These are phyloP conservation scores for Peromyscus polionotus DNA, from an alignment of 2,113 vertebrate species.

Conservation along the genomic window DNA sequence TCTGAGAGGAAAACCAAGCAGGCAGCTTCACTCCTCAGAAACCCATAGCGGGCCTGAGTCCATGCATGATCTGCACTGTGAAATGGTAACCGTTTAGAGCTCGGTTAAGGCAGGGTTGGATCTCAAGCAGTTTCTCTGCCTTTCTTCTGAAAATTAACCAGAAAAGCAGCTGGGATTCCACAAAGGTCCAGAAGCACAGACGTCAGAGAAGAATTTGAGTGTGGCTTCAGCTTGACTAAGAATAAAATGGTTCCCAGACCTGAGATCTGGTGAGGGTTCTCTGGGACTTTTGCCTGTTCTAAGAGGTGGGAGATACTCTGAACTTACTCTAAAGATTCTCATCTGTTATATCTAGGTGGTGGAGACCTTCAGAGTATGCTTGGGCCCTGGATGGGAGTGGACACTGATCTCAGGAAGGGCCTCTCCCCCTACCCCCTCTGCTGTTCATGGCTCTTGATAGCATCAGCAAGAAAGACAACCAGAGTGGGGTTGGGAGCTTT, in stretches of 20 bases:
- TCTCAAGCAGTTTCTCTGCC: background rate
- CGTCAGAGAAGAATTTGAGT: background rate
- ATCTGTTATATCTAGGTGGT: background rate
- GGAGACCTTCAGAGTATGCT: background rate
- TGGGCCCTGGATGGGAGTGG: background rate
- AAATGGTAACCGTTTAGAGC: background rate
- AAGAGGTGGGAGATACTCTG: background rate
- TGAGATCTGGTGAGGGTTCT: background rate
- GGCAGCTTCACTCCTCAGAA: background rate
- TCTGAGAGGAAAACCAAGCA: background rate
- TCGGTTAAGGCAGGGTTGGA: background rate
- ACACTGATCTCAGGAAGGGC: background rate
- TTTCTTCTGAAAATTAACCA: background rate
- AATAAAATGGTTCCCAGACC: background rate
- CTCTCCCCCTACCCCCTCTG: background rate
- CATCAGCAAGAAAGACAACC: background rate
- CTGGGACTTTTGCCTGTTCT: background rate
- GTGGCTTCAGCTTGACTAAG: background rate
- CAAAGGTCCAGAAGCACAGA: background rate
- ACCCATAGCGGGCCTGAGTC: background rate
- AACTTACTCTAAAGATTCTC: background rate
- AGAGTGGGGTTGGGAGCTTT: background rate
- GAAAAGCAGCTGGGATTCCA: background rate
- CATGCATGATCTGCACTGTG: background rate
- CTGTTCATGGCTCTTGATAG: background rate